Evolutionary conservation across 2,797 vertebrate species (phyloP).

Genomic region (Malurus splendens): DNA sequence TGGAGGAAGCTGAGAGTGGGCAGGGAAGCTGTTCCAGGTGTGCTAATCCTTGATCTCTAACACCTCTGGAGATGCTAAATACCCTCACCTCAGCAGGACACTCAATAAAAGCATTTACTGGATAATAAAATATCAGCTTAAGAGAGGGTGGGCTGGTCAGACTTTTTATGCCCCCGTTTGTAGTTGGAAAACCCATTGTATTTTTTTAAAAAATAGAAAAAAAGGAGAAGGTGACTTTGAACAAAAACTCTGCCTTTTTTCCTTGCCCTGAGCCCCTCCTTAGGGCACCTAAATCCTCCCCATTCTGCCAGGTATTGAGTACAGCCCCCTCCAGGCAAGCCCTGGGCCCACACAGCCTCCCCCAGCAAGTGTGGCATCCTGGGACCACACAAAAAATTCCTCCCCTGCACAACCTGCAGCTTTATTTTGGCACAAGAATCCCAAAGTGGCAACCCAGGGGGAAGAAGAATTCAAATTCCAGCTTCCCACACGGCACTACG

Average conservation of each 20-base stretch:
- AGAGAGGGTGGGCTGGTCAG: not conserved
- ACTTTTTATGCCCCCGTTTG: not conserved
- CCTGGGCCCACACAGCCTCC: not conserved
- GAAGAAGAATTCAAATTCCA: conserved; percentile 14
- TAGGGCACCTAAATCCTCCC: not conserved
- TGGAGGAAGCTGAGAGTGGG: not conserved
- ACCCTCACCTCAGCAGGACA: accelerated
- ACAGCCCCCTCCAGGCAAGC: not conserved
- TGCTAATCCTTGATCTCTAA: not conserved
- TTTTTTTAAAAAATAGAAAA: not conserved
- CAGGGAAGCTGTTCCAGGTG: not conserved
- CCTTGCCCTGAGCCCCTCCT: not conserved
- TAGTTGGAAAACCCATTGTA: not conserved
- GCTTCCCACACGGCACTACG: not conserved
- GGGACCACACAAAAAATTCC: not conserved
- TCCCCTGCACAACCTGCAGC: conserved; percentile 11
- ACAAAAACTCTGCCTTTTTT: not conserved
- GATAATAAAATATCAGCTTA: not conserved
- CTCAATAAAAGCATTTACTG: not conserved
- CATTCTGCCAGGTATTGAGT: not conserved
- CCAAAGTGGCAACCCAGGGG: conserved; percentile 17
- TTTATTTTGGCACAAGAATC: not conserved
- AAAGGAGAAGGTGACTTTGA: not conserved
- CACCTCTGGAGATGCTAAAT: not conserved
- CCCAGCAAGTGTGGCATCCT: not conserved